These are phyloP conservation scores for Nyctereutes procyonoides DNA, from an alignment of 2,113 vertebrate species.

Conservation along the genomic window DNA sequence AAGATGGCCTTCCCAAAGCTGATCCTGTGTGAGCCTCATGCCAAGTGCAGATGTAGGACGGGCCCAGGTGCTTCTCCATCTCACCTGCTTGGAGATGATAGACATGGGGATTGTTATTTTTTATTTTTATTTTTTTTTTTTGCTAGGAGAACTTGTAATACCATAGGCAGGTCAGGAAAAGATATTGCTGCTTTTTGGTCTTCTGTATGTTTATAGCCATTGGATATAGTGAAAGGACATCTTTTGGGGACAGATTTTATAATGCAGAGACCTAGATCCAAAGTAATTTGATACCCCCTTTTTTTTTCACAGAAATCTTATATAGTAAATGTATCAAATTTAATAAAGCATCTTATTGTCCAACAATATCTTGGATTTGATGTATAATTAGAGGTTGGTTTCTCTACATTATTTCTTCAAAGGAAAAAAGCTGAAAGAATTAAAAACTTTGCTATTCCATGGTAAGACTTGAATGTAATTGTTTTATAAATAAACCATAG, in stretches of 20 bases:
- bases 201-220: not conserved
- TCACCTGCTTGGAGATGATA: not conserved
- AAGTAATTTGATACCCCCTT: constrained; percentile 74
- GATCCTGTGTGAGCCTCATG: not conserved
- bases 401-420: constrained; percentile 1
- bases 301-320: constrained; percentile 73
- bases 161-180: not conserved
- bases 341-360: constrained; percentile 81
- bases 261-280: constrained; percentile 74
- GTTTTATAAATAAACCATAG: not conserved
- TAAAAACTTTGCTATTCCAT: not conserved
- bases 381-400: constrained; percentile 48
- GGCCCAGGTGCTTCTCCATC: not conserved
- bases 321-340: constrained; percentile 72
- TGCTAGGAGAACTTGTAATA: not conserved
- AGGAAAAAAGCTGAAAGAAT: not conserved
- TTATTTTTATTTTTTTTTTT: not conserved
- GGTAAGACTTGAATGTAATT: not conserved
- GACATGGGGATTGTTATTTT: not conserved
- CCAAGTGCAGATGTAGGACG: not conserved
- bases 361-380: constrained; percentile 59
- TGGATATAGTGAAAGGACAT: constrained; percentile 37
- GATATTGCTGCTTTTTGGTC: not conserved
- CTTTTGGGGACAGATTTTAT: constrained; percentile 75
- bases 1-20: not conserved